Evolutionary conservation across 2,113 vertebrate species (phyloP).

Genomic region (Ophiodon elongatus): DNA sequence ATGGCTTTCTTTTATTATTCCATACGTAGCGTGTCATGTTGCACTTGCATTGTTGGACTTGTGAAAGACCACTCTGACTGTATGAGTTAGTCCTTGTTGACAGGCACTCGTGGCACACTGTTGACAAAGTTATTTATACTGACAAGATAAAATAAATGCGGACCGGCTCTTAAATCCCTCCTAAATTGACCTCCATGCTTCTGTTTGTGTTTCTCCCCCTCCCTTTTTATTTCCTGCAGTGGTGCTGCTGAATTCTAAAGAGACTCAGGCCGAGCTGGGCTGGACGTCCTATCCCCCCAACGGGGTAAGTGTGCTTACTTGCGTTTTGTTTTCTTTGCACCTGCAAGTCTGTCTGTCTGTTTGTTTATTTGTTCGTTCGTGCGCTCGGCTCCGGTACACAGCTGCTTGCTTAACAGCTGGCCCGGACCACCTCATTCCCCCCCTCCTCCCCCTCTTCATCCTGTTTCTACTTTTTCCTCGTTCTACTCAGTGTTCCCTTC

Average conservation of each 20-base stretch:
- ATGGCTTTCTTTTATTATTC: slow-evolving; percentile 34
- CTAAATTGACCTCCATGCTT: slow-evolving; percentile 7
- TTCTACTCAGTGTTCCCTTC: neutral
- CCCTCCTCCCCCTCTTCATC: neutral
- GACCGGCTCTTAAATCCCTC: neutral
- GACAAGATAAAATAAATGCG: neutral
- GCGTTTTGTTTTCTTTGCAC: slow-evolving; percentile 26
- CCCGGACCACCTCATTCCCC: neutral
- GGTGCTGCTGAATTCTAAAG: slow-evolving; percentile 95
- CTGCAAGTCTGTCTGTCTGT: neutral
- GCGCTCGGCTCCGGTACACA: neutral
- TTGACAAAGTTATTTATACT: slow-evolving; percentile 11
- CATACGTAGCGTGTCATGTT: slow-evolving; percentile 21
- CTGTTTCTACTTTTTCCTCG: neutral
- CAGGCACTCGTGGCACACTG: neutral
- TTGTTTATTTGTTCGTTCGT: neutral
- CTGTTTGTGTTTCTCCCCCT: neutral
- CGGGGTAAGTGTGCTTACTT: slow-evolving; percentile 85
- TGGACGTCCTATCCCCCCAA: slow-evolving; percentile 95
- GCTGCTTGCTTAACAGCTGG: slow-evolving; percentile 5
- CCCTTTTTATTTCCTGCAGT: slow-evolving; percentile 80
- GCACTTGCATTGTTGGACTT: neutral
- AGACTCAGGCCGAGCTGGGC: slow-evolving; percentile 94
- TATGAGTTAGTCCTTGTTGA: neutral
- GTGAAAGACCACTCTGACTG: neutral